These are phyloP conservation scores for Melinopterus prodromus DNA, from an alignment of 2,888 invertebrate species.

Conservation along the genomic window DNA sequence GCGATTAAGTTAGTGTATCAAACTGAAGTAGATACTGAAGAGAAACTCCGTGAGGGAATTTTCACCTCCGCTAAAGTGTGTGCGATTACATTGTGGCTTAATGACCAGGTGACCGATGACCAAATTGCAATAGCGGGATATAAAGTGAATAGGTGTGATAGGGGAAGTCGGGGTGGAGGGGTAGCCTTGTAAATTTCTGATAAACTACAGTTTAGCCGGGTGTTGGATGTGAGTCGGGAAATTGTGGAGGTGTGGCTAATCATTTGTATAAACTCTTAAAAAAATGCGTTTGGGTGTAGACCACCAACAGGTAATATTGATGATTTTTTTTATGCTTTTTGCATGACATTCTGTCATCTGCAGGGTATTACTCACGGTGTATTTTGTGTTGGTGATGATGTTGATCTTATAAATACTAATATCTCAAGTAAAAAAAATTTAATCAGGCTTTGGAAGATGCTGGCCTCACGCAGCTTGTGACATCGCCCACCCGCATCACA, in stretches of 20 bases:
- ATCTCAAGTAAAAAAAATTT: not conserved
- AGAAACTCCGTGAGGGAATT: too few relatives aligned
- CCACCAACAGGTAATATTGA: not conserved
- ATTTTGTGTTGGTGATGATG: conserved; percentile 12
- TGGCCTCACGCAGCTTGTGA: conserved; percentile 14
- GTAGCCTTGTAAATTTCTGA: conserved; percentile 7
- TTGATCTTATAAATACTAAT: not conserved
- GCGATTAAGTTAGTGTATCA: too few relatives aligned
- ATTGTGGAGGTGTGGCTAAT: conserved; percentile 8
- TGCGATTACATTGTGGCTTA: not conserved
- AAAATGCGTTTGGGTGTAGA: conserved; percentile 7
- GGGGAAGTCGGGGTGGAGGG: conserved; percentile 12
- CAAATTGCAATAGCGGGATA: not conserved
- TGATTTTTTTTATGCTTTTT: not conserved
- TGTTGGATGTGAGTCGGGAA: conserved; percentile 6
- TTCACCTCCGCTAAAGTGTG: too few relatives aligned
- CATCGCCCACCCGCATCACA: too few relatives aligned
- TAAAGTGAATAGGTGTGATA: conserved; percentile 6
- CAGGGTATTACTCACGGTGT: not conserved
- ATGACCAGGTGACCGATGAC: not conserved
- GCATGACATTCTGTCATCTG: conserved; percentile 7
- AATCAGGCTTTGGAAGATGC: not conserved
- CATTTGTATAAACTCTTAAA: not conserved
- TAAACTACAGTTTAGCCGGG: too few relatives aligned
- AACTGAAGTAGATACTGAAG: too few relatives aligned